Evolutionary conservation across 2,888 invertebrate genomes (phyloP), one percentile per base, ranked within the genome.

Genomic region (Lepidonotus clava): DNA sequence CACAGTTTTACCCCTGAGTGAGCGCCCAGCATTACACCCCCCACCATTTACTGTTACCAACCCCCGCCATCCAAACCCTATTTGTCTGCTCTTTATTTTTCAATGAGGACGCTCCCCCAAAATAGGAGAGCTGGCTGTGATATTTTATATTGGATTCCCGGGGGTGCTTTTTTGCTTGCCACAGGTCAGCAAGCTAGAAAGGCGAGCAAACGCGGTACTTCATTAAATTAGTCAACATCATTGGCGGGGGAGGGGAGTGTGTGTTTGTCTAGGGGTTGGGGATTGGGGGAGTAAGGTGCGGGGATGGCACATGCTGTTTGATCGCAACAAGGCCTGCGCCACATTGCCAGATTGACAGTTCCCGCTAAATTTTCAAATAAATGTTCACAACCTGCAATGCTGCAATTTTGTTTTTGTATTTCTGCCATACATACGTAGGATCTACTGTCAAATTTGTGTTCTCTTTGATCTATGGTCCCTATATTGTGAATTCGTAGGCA

Each of bases 201-300:
- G 71, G 71, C 71, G 36, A 24, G 71, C 24, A 71, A 71, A 71
- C 71, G 71, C 71, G 2, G 38, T 38, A 36, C 71, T 71, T 71
- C 71, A 71, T 71, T 71, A 71, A 34, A 71, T 71, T 71, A 71
- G 71, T 71, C 71, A 71, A 71, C 71, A 71, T 71, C 36, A 71
- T 71, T 38, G 38, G 66, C 6, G 36, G 8, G 36, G 18, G 21
- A 18, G 36, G 36, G 38, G 36, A 34, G 5, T 34, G 5, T 21
- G 5, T 71, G 71, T 71, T 71, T 71, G 71, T 38, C n/a, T 14
- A 71, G 36, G 36, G 38, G 36, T 11, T 56, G 56, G n/a, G 56
- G 24, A 2, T 24, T 24, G 66, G 32, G 66, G 66, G 66, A 32
- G 66, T 24, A 18, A 18, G 66, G 32, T 32, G 66, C 14, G 14